These are phyloP conservation scores for Incurvaria masculella DNA, from an alignment of 2,888 invertebrate species.

Conservation along the genomic window DNA sequence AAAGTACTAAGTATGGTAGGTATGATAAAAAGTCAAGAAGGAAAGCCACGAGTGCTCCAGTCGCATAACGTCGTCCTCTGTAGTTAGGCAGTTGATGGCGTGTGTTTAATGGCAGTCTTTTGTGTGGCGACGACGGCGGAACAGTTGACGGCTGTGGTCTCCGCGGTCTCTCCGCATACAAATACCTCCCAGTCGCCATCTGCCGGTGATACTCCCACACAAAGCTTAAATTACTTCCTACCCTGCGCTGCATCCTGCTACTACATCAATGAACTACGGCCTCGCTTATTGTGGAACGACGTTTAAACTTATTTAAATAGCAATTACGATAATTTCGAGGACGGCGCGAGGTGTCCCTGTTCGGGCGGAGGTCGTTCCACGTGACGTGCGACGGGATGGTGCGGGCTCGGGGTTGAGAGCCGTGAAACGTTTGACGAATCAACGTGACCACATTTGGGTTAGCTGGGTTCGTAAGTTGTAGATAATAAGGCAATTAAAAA, in stretches of 20 bases:
- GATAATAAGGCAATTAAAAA: too few species aligned
- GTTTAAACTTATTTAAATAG: not conserved
- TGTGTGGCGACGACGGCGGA: not conserved
- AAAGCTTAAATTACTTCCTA: conserved; percentile 11
- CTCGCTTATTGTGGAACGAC: not conserved
- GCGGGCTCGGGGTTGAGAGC: too few species aligned
- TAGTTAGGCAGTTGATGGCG: not conserved
- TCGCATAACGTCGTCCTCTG: too few species aligned
- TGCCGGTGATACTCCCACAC: conserved; percentile 22
- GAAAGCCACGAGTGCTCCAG: too few species aligned
- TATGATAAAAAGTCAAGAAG: too few species aligned
- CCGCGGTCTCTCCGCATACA: conserved; percentile 13
- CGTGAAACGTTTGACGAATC: too few species aligned
- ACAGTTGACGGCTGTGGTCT: not conserved
- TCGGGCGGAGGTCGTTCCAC: not conserved
- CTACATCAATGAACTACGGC: not conserved
- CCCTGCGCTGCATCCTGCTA: too few species aligned
- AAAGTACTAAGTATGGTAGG: too few species aligned
- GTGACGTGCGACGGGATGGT: not conserved
- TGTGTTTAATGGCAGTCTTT: not conserved
- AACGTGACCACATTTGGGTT: too few species aligned
- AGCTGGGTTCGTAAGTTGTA: too few species aligned
- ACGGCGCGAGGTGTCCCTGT: not conserved
- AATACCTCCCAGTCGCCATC: conserved; percentile 32
- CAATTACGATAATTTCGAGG: not conserved